Conservation (phyloP, 2,888 invertebrate genomes). For the Drosophila mulleri region DNA sequence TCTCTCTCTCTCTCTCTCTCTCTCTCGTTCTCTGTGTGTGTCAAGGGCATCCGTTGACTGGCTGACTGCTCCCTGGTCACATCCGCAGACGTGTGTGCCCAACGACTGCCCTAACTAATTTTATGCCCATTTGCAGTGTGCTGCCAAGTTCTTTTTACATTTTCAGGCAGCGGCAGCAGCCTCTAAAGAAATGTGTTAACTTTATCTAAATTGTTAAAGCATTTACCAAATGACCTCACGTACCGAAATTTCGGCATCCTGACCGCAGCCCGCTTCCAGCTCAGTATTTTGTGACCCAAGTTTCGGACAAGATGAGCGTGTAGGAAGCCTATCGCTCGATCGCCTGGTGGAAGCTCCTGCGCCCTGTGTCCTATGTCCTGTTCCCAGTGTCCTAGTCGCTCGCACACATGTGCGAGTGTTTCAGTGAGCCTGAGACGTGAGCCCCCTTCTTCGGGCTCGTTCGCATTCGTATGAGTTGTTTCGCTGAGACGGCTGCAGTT, state of each 20-base stretch:
- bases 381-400: conserved; percentile 13
- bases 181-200: conserved; percentile 80
- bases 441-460: conserved; percentile 24
- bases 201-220: conserved; percentile 83
- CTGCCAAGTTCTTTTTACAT: conserved; percentile 52
- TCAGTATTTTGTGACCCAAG: conserved; percentile 18
- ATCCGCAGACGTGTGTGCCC: conserved; percentile 60
- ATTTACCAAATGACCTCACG: conserved; percentile 84
- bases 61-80: conserved; percentile 53
- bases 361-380: background rate
- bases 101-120: conserved; percentile 74
- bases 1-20: background rate
- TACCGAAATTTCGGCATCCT: conserved; percentile 56
- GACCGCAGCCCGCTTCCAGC: conserved; percentile 8
- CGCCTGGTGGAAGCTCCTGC: conserved; percentile 40
- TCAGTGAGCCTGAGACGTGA: conserved; percentile 58
- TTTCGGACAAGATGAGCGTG: conserved; percentile 19
- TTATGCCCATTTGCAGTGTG: conserved; percentile 74
- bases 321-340: conserved; percentile 59
- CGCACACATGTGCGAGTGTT: conserved; percentile 12
- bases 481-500: conserved; percentile 42
- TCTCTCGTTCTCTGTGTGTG: conserved; percentile 18
- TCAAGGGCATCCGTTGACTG: conserved; percentile 66
- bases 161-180: conserved; percentile 29
- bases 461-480: conserved; percentile 27